phyloP scores from a whole-genome alignment of 2,888 invertebrate genomes.

The Phragmatobia fuliginosa region DNA sequence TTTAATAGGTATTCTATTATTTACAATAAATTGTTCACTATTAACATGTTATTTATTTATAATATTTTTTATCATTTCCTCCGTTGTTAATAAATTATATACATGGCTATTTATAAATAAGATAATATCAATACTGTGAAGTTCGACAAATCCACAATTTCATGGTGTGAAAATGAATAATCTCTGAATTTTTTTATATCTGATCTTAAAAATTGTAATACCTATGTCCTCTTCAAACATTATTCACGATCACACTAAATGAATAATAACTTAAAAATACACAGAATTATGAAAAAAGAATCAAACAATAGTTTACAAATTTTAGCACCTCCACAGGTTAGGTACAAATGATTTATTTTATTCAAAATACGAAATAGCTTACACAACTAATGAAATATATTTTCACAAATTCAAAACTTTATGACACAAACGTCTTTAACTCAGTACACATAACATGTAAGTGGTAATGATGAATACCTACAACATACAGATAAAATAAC shows the following conservation, averaged over 20 bases:
- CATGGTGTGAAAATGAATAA: conserved; percentile 56
- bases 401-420: conserved; percentile 62
- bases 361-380: conserved; percentile 60
- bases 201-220: conserved; percentile 41
- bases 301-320: conserved; percentile 64
- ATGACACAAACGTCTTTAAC: conserved; percentile 68
- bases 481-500: conserved; percentile 54
- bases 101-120: conserved; percentile 86
- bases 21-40: conserved; percentile 87
- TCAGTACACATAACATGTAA: conserved; percentile 66
- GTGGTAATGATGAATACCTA: conserved; percentile 53
- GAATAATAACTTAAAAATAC: conserved; percentile 66
- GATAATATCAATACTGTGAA: conserved; percentile 85
- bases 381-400: conserved; percentile 62
- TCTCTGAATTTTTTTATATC: conserved; percentile 41
- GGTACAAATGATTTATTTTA: conserved; percentile 63
- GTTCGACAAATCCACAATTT: conserved; percentile 72
- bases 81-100: conserved; percentile 86
- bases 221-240: conserved; percentile 35
- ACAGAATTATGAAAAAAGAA: conserved; percentile 63
- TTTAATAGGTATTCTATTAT: conserved; percentile 87
- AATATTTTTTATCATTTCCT: conserved; percentile 78
- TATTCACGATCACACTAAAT: conserved; percentile 56
- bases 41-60: conserved; percentile 85
- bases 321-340: conserved; percentile 83